phyloP scores from a whole-genome alignment of 2,888 invertebrate genomes.

The Limnephilus lunatus region DNA sequence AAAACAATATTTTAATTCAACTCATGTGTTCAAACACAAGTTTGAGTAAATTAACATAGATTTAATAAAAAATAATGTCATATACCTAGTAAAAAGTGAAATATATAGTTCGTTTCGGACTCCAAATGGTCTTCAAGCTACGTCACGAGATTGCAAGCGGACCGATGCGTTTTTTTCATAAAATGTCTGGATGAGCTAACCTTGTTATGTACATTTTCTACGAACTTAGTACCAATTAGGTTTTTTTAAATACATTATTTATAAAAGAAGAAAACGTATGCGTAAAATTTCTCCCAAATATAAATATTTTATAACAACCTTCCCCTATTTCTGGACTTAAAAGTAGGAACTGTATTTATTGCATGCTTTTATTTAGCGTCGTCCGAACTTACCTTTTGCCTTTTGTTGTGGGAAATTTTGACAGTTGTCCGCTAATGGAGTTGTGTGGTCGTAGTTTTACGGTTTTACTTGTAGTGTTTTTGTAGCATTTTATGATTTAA shows the following conservation, averaged over 20 bases:
- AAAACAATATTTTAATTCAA: too few species aligned
- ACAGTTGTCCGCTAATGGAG: conserved; percentile 55
- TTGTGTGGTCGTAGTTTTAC: conserved; percentile 44
- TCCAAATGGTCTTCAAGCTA: too few species aligned
- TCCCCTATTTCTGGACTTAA: not conserved
- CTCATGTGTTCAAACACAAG: too few species aligned
- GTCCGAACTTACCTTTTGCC: conserved; percentile 39
- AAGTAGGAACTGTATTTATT: conserved; percentile 2
- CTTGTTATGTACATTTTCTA: too few species aligned
- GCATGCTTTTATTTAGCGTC: conserved; percentile 20
- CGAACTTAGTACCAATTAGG: not conserved
- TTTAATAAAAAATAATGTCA: too few species aligned
- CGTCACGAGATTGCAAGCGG: too few species aligned
- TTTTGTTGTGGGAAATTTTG: conserved; percentile 60
- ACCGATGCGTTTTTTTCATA: too few species aligned
- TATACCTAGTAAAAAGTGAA: too few species aligned
- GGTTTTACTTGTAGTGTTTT: conserved; percentile 47
- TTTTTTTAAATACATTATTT: not conserved
- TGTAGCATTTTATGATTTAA: conserved; percentile 18
- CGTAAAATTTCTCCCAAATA: not conserved
- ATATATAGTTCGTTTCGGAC: too few species aligned
- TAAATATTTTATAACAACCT: not conserved
- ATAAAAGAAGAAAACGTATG: not conserved
- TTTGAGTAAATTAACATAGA: too few species aligned
- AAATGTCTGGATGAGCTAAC: too few species aligned